These are phyloP conservation scores for Anser cygnoides DNA, from an alignment of 2,113 vertebrate species.

Conservation along the genomic window DNA sequence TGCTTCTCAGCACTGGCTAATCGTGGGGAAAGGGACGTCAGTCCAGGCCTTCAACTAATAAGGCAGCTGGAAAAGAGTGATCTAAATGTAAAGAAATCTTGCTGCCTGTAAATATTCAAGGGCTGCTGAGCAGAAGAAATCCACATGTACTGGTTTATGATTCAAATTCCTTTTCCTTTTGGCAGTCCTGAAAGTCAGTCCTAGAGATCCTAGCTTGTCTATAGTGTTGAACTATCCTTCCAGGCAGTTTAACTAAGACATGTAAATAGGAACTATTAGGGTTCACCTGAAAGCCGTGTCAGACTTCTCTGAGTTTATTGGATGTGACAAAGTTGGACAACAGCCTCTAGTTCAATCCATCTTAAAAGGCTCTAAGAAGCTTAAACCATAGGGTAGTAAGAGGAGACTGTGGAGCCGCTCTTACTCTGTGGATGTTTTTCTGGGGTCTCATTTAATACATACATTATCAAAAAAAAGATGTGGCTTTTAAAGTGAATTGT, in stretches of 20 bases:
- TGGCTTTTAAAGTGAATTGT: neutral
- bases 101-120: neutral
- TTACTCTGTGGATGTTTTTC: neutral
- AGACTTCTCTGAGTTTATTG: slow-evolving; percentile 46
- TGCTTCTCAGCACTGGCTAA: neutral
- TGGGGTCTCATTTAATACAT: neutral
- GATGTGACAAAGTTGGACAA: slow-evolving; percentile 71
- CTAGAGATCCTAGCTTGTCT: neutral
- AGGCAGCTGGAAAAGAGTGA: neutral
- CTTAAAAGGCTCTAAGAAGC: slow-evolving; percentile 65
- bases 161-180: neutral
- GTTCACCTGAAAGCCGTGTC: slow-evolving; percentile 72
- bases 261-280: slow-evolving; percentile 34
- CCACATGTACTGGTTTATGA: neutral
- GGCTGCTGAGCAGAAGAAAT: neutral
- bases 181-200: neutral
- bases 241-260: neutral
- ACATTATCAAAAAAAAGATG: neutral
- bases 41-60: neutral
- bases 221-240: neutral
- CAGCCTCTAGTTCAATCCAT: slow-evolving; percentile 56
- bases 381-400: slow-evolving; percentile 51
- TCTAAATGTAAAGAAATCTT: neutral
- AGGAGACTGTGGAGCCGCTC: slow-evolving; percentile 24
- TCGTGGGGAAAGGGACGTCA: neutral